Evolutionary conservation across 2,888 invertebrate genomes (phyloP), one percentile per base, ranked within the genome.

Genomic region (Tipula confusa): DNA sequence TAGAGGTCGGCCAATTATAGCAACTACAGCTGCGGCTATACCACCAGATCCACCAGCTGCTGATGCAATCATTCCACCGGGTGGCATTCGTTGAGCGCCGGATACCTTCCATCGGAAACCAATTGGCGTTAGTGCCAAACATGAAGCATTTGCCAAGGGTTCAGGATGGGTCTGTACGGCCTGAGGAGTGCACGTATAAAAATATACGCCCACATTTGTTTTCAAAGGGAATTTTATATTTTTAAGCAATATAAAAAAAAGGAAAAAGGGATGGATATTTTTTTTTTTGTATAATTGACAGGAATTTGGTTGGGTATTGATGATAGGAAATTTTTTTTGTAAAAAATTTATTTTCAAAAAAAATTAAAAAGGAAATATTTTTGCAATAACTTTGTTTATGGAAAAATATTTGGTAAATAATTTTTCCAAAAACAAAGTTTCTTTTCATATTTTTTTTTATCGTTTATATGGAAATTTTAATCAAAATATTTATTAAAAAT

Each of bases 21-120:
- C 92, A 33, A 94, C 93, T n/a, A 94, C 94, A 11, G 93, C 94
- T 28, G 94, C 94, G 3, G 94, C 94, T 86, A 94, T 93, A 64
- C 93, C 93, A 0, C 94, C 94, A 86, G 93, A 93, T 85, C 93
- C 93, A 84, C 94, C 93, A 18, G 93, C 94, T 82, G 93, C 93
- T 48, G 93, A 84, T 82, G 86, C 85, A n/a, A 86, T 84, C 64
- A 85, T 79, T n/a, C 85, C 84, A 24, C 85, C 85, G 87, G 84
- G 83, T 28, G 85, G 33, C 48, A 84, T 84, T 83, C 79, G 85
- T 84, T 83, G 85, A 79, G 85, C 83, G 83, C 85, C 83, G 82
- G 85, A 84, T 83, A 86, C 85, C 85, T 86, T 86, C 85, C 85
- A 86, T 84, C 84, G 85, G 85, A 85, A 86, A 85, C 85, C 85